Conservation (phyloP, 2,797 vertebrate genomes). For the Propithecus deckenii region DNA sequence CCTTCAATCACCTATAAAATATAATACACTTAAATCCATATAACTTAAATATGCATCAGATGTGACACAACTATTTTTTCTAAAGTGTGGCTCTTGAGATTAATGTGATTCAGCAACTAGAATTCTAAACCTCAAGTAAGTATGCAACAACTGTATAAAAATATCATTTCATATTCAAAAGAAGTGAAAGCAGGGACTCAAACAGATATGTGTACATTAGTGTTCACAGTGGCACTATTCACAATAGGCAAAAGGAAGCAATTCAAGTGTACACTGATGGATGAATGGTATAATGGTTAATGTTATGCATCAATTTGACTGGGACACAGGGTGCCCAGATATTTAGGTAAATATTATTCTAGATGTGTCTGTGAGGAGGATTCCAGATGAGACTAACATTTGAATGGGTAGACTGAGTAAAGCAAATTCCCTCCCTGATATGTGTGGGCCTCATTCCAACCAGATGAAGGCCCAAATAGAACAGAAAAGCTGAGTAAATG, state of each 20-base stretch:
- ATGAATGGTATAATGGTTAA: neutral
- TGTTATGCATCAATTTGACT: neutral
- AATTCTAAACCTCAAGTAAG: conserved; percentile 50
- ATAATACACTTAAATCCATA: neutral
- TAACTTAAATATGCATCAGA: conserved; percentile 31
- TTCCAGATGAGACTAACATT: neutral
- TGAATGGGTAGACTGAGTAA: neutral
- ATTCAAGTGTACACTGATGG: neutral
- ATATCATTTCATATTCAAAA: neutral
- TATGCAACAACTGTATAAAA: neutral
- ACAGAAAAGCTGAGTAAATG: neutral
- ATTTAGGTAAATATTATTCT: neutral
- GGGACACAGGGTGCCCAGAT: neutral
- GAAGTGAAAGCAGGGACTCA: neutral
- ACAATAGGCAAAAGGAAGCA: neutral
- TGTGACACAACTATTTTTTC: neutral
- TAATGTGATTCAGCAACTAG: conserved; percentile 24
- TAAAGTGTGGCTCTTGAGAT: neutral
- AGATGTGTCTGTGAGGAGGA: neutral
- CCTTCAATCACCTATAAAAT: conserved; percentile 9
- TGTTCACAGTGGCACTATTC: neutral
- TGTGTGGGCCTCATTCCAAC: neutral
- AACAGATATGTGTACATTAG: neutral
- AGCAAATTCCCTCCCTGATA: neutral
- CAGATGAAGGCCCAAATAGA: neutral